A percentile compares a stretch with the other conserved stretches of the same genome.
Evolutionary conservation across 2,113 vertebrate genomes (phyloP).

Genomic region (Brienomyrus brachyistius): DNA sequence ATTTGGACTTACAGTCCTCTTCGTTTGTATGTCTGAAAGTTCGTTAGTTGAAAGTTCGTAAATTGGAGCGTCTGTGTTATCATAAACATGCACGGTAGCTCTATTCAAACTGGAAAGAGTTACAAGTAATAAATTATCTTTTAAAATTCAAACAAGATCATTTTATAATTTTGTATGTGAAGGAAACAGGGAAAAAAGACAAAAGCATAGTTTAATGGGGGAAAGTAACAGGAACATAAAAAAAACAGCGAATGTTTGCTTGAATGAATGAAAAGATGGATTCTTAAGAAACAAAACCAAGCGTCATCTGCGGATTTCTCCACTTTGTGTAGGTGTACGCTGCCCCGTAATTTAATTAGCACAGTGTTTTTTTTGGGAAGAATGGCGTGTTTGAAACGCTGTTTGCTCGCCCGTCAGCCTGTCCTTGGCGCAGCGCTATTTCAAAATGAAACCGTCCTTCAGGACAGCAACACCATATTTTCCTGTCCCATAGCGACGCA

Average conservation of each 20-base stretch:
- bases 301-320: not conserved
- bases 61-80: not conserved
- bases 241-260: not conserved
- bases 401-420: not conserved
- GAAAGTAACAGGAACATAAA: not conserved
- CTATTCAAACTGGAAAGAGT: not conserved
- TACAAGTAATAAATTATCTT: not conserved
- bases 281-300: not conserved
- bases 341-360: not conserved
- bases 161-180: too few relatives aligned
- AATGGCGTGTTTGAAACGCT: not conserved
- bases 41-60: too few relatives aligned
- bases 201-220: not conserved
- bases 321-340: not conserved
- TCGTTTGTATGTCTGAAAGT: too few relatives aligned
- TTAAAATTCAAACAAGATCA: not conserved
- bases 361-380: not conserved
- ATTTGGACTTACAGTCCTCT: too few relatives aligned
- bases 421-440: not conserved
- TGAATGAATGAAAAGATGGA: not conserved
- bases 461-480: not conserved
- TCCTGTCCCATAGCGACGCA: not conserved
- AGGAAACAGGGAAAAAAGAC: not conserved
- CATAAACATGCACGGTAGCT: not conserved
- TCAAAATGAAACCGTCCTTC: not conserved